A percentile compares a stretch with the other conserved stretches of the same genome.
phyloP scores from a whole-genome alignment of 2,888 invertebrate species.

The Clepsis dumicolana region DNA sequence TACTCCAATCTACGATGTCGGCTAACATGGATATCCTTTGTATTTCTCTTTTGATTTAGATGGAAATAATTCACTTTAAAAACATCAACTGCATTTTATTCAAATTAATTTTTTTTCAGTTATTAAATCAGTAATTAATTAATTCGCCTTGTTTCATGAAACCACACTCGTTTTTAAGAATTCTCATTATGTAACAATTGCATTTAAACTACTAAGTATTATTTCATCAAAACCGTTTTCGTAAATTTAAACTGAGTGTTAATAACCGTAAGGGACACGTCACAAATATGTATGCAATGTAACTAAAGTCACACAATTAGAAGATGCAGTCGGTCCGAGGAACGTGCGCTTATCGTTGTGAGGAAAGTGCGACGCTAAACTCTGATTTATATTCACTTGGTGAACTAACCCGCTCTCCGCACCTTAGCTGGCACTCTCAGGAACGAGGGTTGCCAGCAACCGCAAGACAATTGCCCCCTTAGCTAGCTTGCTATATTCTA shows the following conservation, averaged over 20 bases:
- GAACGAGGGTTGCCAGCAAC: slow-evolving; percentile 51
- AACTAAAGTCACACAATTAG: slow-evolving; percentile 17
- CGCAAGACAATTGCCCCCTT: slow-evolving; percentile 38
- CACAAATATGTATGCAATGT: background rate
- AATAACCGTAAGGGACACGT: background rate
- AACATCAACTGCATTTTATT: no score
- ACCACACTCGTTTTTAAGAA: no score
- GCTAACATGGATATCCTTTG: no score
- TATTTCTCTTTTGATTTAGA: no score
- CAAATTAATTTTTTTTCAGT: no score
- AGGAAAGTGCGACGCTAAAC: slow-evolving; percentile 58
- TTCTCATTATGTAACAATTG: no score
- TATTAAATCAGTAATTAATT: no score
- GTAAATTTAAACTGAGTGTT: background rate
- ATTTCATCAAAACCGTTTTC: no score
- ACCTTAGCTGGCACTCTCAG: slow-evolving; percentile 53
- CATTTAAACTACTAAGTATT: no score
- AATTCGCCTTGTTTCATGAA: no score
- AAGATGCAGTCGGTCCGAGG: slow-evolving; percentile 53
- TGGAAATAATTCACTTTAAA: no score
- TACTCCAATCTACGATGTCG: no score
- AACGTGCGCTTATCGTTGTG: slow-evolving; percentile 59
- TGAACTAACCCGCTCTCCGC: slow-evolving; percentile 53
- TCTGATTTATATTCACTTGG: slow-evolving; percentile 64
- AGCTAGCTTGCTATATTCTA: slow-evolving; percentile 2